phyloP scores from a whole-genome alignment of 2,888 invertebrate genomes.

The Dioctria rufipes region DNA sequence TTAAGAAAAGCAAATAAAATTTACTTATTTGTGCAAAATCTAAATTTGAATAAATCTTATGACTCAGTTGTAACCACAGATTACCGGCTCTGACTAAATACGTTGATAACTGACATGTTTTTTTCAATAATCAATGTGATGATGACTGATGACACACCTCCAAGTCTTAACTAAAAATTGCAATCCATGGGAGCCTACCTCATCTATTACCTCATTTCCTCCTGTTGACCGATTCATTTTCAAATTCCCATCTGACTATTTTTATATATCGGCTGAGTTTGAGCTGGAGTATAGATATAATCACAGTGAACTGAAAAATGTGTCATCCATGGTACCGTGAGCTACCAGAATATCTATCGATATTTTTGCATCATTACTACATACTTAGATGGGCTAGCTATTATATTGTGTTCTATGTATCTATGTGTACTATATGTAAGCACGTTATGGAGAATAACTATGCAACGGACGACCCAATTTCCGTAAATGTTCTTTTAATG shows the following conservation, averaged over 20 bases:
- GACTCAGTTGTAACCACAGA: constrained; percentile 6
- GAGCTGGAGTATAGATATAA: neutral
- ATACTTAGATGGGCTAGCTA: neutral
- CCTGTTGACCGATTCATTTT: neutral
- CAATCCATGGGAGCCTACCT: neutral
- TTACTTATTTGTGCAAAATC: neutral
- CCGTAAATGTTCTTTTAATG: constrained; percentile 19
- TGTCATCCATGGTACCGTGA: neutral
- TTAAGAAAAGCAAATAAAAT: too few species aligned
- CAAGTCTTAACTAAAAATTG: neutral
- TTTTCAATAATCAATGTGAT: neutral
- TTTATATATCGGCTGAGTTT: neutral
- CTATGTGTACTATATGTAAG: too few species aligned
- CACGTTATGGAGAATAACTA: too few species aligned
- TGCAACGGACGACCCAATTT: constrained; percentile 11
- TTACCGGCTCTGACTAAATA: constrained; percentile 2
- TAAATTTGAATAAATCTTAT: constrained; percentile 1
- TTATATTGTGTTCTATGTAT: too few species aligned
- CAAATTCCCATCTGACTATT: neutral
- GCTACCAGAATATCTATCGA: constrained; percentile 18
- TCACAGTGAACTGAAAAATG: neutral
- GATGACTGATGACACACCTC: constrained; percentile 10
- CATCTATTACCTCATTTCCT: constrained; percentile 23
- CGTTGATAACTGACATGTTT: neutral
- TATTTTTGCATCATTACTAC: constrained; percentile 9